A percentile compares a stretch with the other conserved stretches of the same genome.
Evolutionary conservation across 2,888 invertebrate genomes (phyloP).

Genomic region (Campoplex nolae): DNA sequence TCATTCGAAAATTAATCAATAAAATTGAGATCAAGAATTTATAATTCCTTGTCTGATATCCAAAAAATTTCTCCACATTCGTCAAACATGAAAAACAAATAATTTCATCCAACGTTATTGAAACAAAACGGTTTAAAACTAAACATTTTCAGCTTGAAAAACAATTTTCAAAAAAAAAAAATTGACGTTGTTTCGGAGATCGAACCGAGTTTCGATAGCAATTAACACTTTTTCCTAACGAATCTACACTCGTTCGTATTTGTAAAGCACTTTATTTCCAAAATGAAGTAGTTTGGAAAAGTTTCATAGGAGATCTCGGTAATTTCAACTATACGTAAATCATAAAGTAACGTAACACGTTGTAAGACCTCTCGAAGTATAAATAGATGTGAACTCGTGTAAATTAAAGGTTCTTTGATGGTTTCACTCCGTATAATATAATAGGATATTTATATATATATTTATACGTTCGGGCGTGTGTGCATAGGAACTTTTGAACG

Average conservation of each 20-base stretch:
- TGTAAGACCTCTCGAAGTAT: conserved; percentile 31
- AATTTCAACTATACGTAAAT: conserved; percentile 24
- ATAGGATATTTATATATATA: not conserved
- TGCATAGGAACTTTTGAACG: conserved; percentile 24
- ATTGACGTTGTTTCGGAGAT: not conserved
- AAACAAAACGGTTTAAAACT: not conserved
- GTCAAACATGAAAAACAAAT: too few species aligned
- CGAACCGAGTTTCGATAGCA: not conserved
- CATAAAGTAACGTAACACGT: conserved; percentile 28
- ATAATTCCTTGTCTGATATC: not conserved
- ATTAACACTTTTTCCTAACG: not conserved
- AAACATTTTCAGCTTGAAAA: not conserved
- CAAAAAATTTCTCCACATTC: too few species aligned
- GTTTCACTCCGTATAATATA: conserved; percentile 25
- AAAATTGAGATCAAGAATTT: not conserved
- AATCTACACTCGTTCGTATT: not conserved
- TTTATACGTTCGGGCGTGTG: not conserved
- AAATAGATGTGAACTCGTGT: conserved; percentile 30
- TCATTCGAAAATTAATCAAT: not conserved
- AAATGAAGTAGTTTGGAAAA: not conserved
- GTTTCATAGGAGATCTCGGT: not conserved
- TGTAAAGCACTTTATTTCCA: not conserved
- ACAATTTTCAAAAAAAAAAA: not conserved
- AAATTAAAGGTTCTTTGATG: conserved; percentile 32
- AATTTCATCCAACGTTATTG: too few species aligned